These are phyloP conservation scores for Odiellus spinosus DNA, from an alignment of 2,888 invertebrate genomes.

Conservation along the genomic window DNA sequence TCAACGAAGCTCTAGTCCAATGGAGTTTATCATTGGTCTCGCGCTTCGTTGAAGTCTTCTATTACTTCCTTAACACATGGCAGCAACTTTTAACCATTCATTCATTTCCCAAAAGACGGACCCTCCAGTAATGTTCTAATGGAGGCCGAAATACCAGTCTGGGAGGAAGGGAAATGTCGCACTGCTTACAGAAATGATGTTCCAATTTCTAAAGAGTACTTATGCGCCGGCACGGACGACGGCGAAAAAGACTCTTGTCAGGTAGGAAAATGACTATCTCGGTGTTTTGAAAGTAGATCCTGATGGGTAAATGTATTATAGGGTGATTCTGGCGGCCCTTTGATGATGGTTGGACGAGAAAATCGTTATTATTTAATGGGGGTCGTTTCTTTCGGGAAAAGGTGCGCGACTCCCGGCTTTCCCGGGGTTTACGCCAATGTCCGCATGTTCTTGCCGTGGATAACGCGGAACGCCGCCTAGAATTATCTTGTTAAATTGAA, in stretches of 20 bases:
- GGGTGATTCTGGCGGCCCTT: conserved; percentile 20
- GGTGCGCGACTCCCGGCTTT: conserved; percentile 15
- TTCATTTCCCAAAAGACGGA: conserved; percentile 8
- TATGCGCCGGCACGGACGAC: conserved; percentile 17
- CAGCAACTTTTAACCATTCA: neutral
- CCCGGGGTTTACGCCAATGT: conserved; percentile 19
- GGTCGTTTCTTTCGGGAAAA: conserved; percentile 17
- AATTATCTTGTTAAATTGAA: too few relatives aligned
- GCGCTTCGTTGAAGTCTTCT: neutral
- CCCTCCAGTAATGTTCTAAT: conserved; percentile 13
- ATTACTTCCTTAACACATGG: neutral
- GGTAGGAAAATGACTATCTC: conserved; percentile 10
- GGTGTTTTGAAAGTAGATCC: neutral
- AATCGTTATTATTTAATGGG: conserved; percentile 15
- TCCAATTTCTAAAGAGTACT: conserved; percentile 11
- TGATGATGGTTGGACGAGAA: conserved; percentile 12
- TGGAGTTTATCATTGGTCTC: neutral
- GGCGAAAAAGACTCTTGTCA: conserved; percentile 18
- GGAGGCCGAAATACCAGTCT: conserved; percentile 13
- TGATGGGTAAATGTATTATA: conserved; percentile 2
- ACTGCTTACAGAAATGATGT: conserved; percentile 13
- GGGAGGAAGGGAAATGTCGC: conserved; percentile 12
- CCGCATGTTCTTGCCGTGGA: conserved; percentile 13
- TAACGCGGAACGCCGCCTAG: conserved; percentile 2
- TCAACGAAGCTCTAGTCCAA: neutral